phyloP scores from a whole-genome alignment of 1,140 invertebrate species.

The Globodera ellingtonae region DNA sequence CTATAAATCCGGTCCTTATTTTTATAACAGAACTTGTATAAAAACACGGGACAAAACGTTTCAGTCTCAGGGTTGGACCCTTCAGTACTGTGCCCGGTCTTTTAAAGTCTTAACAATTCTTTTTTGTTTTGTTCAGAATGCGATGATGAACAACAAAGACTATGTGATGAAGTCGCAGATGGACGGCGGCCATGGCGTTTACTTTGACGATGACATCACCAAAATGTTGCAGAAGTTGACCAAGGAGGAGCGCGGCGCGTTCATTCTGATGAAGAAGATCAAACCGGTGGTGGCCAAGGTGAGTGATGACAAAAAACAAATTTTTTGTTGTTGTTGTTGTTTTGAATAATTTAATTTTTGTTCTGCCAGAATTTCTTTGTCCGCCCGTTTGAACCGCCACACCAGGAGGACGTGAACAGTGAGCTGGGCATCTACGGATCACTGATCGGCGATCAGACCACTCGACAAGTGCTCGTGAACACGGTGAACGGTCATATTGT shows the following conservation, averaged over 20 bases:
- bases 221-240: slow-evolving; percentile 73
- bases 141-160: slow-evolving; percentile 67
- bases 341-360: too few species aligned
- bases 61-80: slow-evolving; percentile 67
- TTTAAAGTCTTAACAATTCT: not conserved
- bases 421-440: slow-evolving; percentile 90
- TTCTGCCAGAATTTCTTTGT: slow-evolving; percentile 78
- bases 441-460: slow-evolving; percentile 69
- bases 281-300: slow-evolving; percentile 54
- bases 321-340: not conserved
- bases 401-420: slow-evolving; percentile 74
- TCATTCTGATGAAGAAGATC: slow-evolving; percentile 85
- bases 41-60: slow-evolving; percentile 60
- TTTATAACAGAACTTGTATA: not conserved
- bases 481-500: slow-evolving; percentile 22
- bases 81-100: slow-evolving; percentile 76
- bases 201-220: slow-evolving; percentile 81
- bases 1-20: too few species aligned
- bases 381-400: slow-evolving; percentile 71
- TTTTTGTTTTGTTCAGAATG: not conserved
- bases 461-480: slow-evolving; percentile 73
- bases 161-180: slow-evolving; percentile 95
- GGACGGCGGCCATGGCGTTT: slow-evolving; percentile 80
- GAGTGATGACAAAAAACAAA: not conserved
- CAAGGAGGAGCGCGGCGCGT: slow-evolving; percentile 77